Evolutionary conservation across 2,113 vertebrate genomes (phyloP), one percentile per base, ranked within the genome.

Genomic region (Dipodomys stephensi): DNA sequence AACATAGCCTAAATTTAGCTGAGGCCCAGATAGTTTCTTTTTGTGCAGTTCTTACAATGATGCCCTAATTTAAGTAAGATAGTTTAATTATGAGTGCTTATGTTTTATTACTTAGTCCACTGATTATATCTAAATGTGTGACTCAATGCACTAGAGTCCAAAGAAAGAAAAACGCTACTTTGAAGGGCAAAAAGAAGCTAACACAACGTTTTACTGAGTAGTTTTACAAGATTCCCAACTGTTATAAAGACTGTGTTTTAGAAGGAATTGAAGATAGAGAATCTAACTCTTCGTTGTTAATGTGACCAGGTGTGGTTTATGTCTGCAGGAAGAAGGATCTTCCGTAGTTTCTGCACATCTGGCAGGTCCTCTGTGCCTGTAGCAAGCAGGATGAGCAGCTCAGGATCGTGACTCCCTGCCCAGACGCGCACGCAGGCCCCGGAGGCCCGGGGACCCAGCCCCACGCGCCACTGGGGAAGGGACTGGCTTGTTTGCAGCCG

Each of bases 61-160:
- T 77, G 7, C 13, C 87, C 49, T 32, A 62, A 67, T 10, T 89
- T 71, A 79, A 83, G 11, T 65, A 89, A 27, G 5, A 1, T 11
- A 46, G 39, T 69, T 92, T 57, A 88, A 49, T 92, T 25, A 79
- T 60, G 5, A 44, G 11, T 83, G 3, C 73, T 79, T 92, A 28
- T 53, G 57, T 74, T 71, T 94, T 88, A 76, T 72, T 88, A 46
- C 60, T 72, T 72, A 83, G 6, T n/a, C 27, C 76, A 5, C 83
- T 89, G 87, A 46, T 95, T 77, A 85, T 69, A 4, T 53, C 20
- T 83, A 83, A 72, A 74, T 4, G 81, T n/a, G 4, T 88, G 20
- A 15, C 44, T 39, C 46, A 95, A n/a, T 65, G 7, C 9, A 53
- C 16, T 87, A 72, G 91, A 74, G n/a, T 83, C 9, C 44, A 68